Evolutionary conservation across 1,140 invertebrate species (phyloP), one percentile per base, ranked within the genome.

Genomic region (Heliconius nattereri): DNA sequence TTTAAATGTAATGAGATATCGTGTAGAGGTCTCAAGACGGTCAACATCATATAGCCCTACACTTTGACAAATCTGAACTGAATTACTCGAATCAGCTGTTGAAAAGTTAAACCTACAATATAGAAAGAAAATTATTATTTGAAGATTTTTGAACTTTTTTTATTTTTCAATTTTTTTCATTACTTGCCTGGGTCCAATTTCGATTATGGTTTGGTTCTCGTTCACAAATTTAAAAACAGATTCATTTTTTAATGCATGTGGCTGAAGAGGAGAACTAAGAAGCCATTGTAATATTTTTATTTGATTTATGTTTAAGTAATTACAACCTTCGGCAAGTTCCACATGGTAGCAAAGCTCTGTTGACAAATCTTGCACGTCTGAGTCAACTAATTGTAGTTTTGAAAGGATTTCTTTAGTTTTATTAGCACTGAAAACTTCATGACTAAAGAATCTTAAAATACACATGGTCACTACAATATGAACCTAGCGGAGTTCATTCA

Each of bases 21-120:
- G 95, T 3, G 95, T 96, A 0, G 98, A 97, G 26, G 95, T 94
- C 95, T 99, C 98, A 74, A 99, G 94, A 75, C 98, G 95, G 2
- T 92, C 95, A 2, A 99, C 95, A 91, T 96, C 95, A 35, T 93
- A 91, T 8, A 99, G 91, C 9, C 97, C 96, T 73, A 98, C 95
- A 81, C 98, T 97, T 82, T 97, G 95, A 91, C 98, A 99, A 83
- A 99, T 99, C 40, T 98, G 98, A 6, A 99, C 97, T 73, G 98
- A 98, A 95, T 99, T 99, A 81, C 98, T 99, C 2, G 98, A 99
- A 88, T 98, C 98, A 1, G 98, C 96, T 57, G 98, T 99, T 13
- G 98, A 98, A 92, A 99, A 99, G 93, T 98, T 99, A 79, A 98
- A 96, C 89, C 98, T 98, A 89, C 92, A 95, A 91, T 84, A 71